Evolutionary conservation across 1,140 invertebrate species (phyloP), one percentile per base, ranked within the genome.

Genomic region (Tetraneura akinire): DNA sequence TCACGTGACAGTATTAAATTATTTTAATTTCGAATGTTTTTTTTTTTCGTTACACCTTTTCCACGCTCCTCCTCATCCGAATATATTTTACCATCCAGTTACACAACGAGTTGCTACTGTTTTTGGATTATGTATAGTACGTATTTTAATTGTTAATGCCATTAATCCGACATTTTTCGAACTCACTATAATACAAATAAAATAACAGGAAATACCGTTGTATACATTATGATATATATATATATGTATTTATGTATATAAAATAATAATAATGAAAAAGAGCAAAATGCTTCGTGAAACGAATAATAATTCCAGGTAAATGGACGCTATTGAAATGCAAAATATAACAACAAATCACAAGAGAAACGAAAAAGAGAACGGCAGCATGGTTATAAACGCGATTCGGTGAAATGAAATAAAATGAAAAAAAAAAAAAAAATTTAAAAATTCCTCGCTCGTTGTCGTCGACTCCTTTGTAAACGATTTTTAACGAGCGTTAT

Each of bases 321-420:
- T 29, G 45, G 45, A 49, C 45, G 47, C 45, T 51, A 71, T 71
- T 71, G 26, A 71, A 71, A 71, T 71, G 68, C 47, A 71, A 71
- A 71, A 71, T 71, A 71, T 51, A 29, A 71, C 45, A 71, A 71
- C 42, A 71, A 71, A 71, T 71, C 47, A 71, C 29, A 71, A 71
- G 23, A 29, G 16, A 18, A 51, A 37, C 45, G 37, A 45, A 45
- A 45, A 32, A 11, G 37, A 10, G n/a, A 6, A 37, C 11, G 0
- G 8, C 32, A 37, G 32, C 32, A 71, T 16, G 9, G 23, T 6
- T n/a, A n/a, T n/a, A n/a, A n/a, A n/a, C n/a, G n/a, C n/a, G n/a
- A n/a, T n/a, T n/a, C n/a, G n/a, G n/a, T n/a, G n/a, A n/a, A n/a
- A n/a, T n/a, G n/a, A n/a, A n/a, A n/a, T n/a, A n/a, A n/a, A n/a